A percentile compares a stretch with the other conserved stretches of the same genome.
Evolutionary conservation across 2,797 vertebrate genomes (phyloP).

Genomic region (Okamejei kenojei): DNA sequence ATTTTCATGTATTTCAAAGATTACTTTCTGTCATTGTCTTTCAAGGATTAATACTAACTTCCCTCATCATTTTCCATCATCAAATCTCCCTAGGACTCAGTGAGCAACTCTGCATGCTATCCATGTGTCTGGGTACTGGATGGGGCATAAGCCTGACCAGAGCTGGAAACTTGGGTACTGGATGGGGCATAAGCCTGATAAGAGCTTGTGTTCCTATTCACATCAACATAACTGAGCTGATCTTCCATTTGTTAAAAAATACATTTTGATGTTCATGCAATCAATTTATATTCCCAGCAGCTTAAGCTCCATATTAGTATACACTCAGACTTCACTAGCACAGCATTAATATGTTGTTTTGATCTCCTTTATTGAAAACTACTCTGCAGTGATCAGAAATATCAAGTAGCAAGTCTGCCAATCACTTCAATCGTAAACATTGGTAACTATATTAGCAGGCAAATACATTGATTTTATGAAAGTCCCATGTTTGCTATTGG

Average conservation of each 20-base stretch:
- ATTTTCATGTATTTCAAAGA: no score
- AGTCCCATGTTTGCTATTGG: neutral
- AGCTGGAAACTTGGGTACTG: no score
- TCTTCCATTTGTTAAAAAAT: neutral
- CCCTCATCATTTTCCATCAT: no score
- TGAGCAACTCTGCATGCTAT: neutral
- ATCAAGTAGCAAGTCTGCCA: no score
- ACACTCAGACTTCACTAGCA: neutral
- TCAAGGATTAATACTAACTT: no score
- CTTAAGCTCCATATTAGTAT: neutral
- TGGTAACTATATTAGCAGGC: neutral
- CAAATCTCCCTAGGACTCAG: neutral
- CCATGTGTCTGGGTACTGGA: neutral
- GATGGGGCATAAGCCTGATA: neutral
- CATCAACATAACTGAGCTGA: neutral
- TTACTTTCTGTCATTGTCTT: no score
- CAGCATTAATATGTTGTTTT: neutral
- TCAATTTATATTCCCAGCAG: neutral
- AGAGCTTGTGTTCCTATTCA: neutral
- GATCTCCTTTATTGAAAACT: neutral
- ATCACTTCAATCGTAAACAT: neutral
- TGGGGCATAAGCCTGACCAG: neutral
- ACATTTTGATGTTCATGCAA: neutral
- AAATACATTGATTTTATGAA: neutral
- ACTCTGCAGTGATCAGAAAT: neutral